Percentiles rank a stretch among this genome's conserved stretches.
These are phyloP conservation scores for Drosophila pegasa DNA, from an alignment of 2,888 invertebrate species.

Conservation along the genomic window DNA sequence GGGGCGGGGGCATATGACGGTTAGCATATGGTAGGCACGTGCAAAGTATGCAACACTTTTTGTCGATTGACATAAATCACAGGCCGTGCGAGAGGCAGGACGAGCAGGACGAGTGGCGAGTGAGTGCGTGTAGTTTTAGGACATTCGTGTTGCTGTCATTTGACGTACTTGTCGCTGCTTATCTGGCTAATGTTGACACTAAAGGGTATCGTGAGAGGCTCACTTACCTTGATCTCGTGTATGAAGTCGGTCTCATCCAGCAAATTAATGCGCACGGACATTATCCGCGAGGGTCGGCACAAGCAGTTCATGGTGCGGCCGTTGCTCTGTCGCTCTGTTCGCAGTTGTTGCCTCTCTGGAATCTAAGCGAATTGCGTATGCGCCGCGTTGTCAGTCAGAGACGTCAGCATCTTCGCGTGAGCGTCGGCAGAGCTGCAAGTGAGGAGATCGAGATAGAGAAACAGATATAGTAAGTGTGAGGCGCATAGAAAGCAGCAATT, in stretches of 20 bases:
- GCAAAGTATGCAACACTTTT: conserved; percentile 78
- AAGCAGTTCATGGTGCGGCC: conserved; percentile 83
- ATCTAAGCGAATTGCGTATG: conserved; percentile 56
- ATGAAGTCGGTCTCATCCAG: conserved; percentile 95
- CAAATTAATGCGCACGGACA: conserved; percentile 91
- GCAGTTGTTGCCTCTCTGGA: conserved; percentile 19
- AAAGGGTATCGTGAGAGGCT: conserved; percentile 31
- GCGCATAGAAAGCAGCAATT: conserved; percentile 69
- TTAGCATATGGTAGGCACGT: conserved; percentile 64
- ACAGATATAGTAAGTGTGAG: conserved; percentile 18
- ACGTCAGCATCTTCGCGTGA: conserved; percentile 51
- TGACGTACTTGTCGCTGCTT: conserved; percentile 33
- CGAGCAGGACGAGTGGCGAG: background rate
- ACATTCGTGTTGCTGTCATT: conserved; percentile 14
- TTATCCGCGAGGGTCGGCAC: conserved; percentile 85
- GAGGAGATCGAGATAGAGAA: conserved; percentile 20
- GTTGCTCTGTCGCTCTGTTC: conserved; percentile 15
- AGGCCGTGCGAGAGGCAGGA: conserved; percentile 4
- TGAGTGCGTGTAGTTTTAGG: conserved; percentile 11
- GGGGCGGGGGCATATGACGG: conserved; percentile 20
- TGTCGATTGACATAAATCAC: conserved; percentile 67
- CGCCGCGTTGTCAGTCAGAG: conserved; percentile 41
- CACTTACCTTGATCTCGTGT: conserved; percentile 93
- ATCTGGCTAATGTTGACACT: conserved; percentile 58
- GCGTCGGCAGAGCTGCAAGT: conserved; percentile 28